Evolutionary conservation across 2,888 invertebrate species (phyloP).

Genomic region (Stenodera caucasica): DNA sequence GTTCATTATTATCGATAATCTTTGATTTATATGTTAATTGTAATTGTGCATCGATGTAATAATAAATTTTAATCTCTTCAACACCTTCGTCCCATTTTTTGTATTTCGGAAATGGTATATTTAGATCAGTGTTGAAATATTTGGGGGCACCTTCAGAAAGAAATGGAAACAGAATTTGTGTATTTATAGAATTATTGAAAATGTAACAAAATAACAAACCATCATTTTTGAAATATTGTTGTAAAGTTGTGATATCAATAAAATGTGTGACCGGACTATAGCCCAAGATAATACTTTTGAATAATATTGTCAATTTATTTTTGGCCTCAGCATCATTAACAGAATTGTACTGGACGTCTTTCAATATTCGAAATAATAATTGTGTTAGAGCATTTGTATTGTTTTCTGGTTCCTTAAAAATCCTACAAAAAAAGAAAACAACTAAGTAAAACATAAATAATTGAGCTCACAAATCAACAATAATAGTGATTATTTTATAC

Average conservation of each 20-base stretch:
- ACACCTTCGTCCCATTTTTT: neutral
- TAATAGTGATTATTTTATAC: neutral
- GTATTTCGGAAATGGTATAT: conserved; percentile 1
- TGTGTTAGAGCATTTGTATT: neutral
- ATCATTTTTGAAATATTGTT: conserved; percentile 3
- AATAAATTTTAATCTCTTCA: conserved; percentile 3
- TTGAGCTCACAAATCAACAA: neutral
- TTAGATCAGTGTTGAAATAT: neutral
- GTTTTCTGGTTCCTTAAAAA: neutral
- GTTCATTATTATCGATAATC: neutral
- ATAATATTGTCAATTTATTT: neutral
- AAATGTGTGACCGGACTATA: neutral
- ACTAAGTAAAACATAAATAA: no score
- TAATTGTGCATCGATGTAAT: neutral
- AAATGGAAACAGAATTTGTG: neutral
- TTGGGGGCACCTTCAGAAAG: neutral
- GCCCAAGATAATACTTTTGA: neutral
- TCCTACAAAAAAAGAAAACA: neutral
- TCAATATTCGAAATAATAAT: neutral
- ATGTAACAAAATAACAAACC: neutral
- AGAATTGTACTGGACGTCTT: neutral
- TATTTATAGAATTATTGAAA: neutral
- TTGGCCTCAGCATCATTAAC: neutral
- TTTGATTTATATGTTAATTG: conserved; percentile 3
- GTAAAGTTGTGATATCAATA: neutral